phyloP scores from a whole-genome alignment of 2,797 vertebrate species.

The Ispidina lecontei region DNA sequence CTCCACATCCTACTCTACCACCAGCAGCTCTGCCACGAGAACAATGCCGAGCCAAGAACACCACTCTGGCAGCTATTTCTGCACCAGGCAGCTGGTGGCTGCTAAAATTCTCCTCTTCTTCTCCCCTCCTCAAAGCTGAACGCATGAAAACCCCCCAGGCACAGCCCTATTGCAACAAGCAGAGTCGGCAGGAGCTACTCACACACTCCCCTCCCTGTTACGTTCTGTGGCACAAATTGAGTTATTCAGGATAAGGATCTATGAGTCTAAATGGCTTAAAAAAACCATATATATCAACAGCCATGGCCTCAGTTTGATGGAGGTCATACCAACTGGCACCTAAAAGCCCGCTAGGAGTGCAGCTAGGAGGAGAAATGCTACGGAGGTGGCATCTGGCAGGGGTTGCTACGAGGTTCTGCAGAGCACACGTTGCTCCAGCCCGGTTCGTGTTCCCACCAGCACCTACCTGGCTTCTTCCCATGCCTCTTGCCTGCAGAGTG shows the following conservation, averaged over 20 bases:
- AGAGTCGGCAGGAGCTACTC: not conserved
- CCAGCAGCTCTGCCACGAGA: not conserved
- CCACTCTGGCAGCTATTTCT: not conserved
- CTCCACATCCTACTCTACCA: accelerated
- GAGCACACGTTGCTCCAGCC: not conserved
- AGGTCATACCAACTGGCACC: not conserved
- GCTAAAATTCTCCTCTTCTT: not conserved
- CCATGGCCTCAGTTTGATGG: not conserved
- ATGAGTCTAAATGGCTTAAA: not conserved
- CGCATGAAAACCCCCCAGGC: not conserved
- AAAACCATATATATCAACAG: not conserved
- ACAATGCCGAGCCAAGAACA: not conserved
- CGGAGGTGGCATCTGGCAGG: not conserved
- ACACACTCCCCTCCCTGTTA: accelerated
- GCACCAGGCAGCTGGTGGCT: conserved; percentile 11
- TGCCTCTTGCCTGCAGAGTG: conserved; percentile 66
- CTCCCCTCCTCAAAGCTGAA: not conserved
- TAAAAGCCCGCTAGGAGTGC: not conserved
- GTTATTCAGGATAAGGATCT: not conserved
- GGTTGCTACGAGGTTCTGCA: not conserved
- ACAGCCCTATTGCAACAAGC: accelerated
- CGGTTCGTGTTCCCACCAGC: not conserved
- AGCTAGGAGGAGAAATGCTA: not conserved
- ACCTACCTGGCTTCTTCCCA: conserved; percentile 44
- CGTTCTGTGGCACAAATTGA: accelerated